These are phyloP conservation scores for Leucozona laternaria DNA, from an alignment of 2,888 invertebrate genomes.

Conservation along the genomic window DNA sequence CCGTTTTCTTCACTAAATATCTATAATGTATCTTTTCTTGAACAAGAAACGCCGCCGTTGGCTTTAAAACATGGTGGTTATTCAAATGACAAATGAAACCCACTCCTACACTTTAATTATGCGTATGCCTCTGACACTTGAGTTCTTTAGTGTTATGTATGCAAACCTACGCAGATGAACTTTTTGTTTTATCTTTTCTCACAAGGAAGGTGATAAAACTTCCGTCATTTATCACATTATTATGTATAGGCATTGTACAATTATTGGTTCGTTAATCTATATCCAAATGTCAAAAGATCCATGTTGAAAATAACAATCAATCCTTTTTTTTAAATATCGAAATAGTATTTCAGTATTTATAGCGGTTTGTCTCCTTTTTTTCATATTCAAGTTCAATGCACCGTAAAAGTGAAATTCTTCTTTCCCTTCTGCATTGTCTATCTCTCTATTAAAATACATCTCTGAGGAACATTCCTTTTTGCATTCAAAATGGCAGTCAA, in stretches of 20 bases:
- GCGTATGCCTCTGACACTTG: neutral
- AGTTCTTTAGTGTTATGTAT: neutral
- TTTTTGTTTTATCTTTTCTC: neutral
- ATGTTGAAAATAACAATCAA: neutral
- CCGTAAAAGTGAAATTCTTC: slow-evolving; percentile 63
- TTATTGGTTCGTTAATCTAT: neutral
- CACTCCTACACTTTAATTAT: neutral
- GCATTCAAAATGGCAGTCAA: slow-evolving; percentile 40
- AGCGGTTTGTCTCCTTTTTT: neutral
- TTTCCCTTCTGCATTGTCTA: neutral
- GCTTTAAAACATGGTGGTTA: neutral
- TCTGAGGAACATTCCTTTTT: slow-evolving; percentile 20
- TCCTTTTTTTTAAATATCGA: neutral
- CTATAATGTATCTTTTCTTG: neutral
- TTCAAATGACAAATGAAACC: slow-evolving; percentile 34
- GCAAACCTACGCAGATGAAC: neutral
- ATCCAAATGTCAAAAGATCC: slow-evolving; percentile 1
- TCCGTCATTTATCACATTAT: neutral
- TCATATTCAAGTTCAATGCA: slow-evolving; percentile 64
- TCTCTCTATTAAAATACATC: neutral
- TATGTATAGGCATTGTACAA: neutral
- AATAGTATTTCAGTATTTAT: neutral
- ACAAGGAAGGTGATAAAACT: neutral
- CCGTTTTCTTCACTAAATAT: neutral
- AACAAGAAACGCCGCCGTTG: neutral